These are phyloP conservation scores for Scaptomyza tumidula DNA, from an alignment of 2,888 invertebrate genomes.

Conservation along the genomic window DNA sequence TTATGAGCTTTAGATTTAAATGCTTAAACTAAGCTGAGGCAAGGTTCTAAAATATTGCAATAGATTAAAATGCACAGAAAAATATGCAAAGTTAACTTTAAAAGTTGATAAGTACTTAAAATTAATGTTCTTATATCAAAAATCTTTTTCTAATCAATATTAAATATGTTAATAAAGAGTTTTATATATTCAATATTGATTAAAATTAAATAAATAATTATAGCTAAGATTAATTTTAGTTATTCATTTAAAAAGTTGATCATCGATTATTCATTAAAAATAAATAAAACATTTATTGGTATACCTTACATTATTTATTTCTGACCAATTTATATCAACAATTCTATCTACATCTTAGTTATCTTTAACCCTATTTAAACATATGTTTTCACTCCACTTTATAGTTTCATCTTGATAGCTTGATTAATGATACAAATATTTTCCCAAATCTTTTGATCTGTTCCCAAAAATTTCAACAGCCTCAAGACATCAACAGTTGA, in stretches of 20 bases:
- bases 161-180: background rate
- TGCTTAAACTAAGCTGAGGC: background rate
- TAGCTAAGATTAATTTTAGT: too few relatives aligned
- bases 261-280: too few relatives aligned
- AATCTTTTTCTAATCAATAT: background rate
- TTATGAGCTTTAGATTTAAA: background rate
- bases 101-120: too few relatives aligned
- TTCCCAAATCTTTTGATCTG: background rate
- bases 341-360: background rate
- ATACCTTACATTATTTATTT: too few relatives aligned
- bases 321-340: too few relatives aligned
- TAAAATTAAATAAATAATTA: too few relatives aligned
- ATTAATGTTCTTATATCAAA: too few relatives aligned
- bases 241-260: too few relatives aligned
- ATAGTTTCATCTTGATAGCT: conserved; percentile 1
- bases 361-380: background rate
- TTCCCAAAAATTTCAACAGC: background rate
- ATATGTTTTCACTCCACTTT: too few relatives aligned
- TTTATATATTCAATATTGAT: too few relatives aligned
- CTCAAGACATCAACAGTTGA: conserved; percentile 7
- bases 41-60: background rate
- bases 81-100: background rate
- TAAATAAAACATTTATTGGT: background rate
- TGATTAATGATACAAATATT: background rate
- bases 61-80: background rate